These are phyloP conservation scores for Chymomyza caudatula DNA, from an alignment of 2,888 invertebrate species.

Conservation along the genomic window DNA sequence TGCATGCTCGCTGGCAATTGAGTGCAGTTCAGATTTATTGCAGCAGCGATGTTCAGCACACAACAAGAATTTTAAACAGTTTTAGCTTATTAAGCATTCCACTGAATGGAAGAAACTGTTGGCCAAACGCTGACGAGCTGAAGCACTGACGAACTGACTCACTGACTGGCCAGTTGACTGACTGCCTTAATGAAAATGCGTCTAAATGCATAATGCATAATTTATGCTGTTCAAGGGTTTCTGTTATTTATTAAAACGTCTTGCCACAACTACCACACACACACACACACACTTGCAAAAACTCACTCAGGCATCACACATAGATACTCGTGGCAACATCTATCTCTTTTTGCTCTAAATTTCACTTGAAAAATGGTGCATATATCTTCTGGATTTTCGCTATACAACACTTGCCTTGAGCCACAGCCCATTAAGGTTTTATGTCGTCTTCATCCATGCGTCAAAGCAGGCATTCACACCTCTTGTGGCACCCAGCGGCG, in stretches of 20 bases:
- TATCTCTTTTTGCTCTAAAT: conserved; percentile 25
- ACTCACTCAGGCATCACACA: background rate
- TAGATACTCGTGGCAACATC: background rate
- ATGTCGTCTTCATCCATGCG: no score
- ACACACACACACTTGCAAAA: background rate
- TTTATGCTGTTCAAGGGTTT: conserved; percentile 53
- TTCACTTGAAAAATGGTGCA: conserved; percentile 35
- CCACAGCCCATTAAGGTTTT: no score
- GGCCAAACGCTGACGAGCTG: conserved; percentile 2
- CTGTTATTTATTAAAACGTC: background rate
- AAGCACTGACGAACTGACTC: conserved; percentile 22
- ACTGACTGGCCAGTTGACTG: conserved; percentile 7
- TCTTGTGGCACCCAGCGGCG: conserved; percentile 41
- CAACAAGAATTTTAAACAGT: conserved; percentile 58
- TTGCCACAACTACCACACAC: background rate
- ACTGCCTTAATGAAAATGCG: conserved; percentile 1
- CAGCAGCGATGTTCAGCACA: conserved; percentile 22
- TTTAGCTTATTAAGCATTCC: conserved; percentile 54
- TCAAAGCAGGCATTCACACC: no score
- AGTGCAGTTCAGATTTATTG: conserved; percentile 68
- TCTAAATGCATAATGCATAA: conserved; percentile 50
- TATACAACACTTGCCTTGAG: no score
- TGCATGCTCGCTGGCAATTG: conserved; percentile 61
- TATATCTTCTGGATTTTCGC: background rate
- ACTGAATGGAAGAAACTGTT: conserved; percentile 11